Percentiles rank a stretch among this genome's conserved stretches.
Conservation (phyloP, 2,888 invertebrate genomes). For the Drosophila subsilvestris region DNA sequence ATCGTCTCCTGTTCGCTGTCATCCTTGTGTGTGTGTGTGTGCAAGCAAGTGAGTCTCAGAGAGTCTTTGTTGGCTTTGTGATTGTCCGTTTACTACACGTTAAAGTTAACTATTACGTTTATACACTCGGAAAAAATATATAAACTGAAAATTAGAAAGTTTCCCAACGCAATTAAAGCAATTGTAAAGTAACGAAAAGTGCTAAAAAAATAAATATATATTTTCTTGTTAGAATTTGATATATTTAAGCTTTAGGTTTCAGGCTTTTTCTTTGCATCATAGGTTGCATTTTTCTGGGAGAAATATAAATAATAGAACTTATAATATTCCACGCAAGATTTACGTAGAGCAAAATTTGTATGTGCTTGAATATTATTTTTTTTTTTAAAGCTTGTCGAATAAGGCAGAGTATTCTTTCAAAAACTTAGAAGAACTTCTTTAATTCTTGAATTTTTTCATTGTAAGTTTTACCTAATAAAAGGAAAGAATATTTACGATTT, state of each 20-base stretch:
- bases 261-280: too few relatives aligned
- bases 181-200: not conserved
- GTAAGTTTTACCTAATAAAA: too few relatives aligned
- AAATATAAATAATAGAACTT: not conserved
- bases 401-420: not conserved
- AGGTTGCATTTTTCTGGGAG: not conserved
- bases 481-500: too few relatives aligned
- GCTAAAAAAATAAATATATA: too few relatives aligned
- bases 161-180: not conserved
- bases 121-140: not conserved
- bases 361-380: not conserved
- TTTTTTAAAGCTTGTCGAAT: not conserved
- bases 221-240: not conserved
- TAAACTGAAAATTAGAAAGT: not conserved
- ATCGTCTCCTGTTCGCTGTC: conserved; percentile 40
- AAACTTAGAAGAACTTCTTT: too few relatives aligned
- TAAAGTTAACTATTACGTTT: not conserved
- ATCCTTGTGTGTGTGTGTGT: conserved; percentile 39
- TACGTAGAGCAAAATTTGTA: not conserved
- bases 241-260: not conserved
- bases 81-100: conserved; percentile 61
- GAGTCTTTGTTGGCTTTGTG: conserved; percentile 84
- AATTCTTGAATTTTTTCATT: too few relatives aligned
- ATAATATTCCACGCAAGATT: not conserved
- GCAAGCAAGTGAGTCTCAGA: conserved; percentile 68